Percentiles rank a stretch among this genome's conserved stretches.
Evolutionary conservation across 2,888 invertebrate genomes (phyloP).

Genomic region (Oeneis ivallda): DNA sequence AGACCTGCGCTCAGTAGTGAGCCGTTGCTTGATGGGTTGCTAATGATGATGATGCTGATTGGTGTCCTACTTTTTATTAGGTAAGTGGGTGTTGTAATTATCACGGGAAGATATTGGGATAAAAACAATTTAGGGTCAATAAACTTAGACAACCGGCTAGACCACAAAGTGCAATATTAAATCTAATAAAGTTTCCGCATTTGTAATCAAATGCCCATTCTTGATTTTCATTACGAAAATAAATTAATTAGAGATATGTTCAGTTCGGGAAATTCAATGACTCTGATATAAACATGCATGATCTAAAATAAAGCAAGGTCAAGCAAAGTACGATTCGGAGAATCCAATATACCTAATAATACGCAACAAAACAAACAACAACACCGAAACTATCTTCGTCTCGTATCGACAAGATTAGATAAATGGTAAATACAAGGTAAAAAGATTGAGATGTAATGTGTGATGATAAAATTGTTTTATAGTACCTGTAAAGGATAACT

Average conservation of each 20-base stretch:
- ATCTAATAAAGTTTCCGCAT: background rate
- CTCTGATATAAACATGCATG: conserved; percentile 8
- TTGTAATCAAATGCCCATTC: background rate
- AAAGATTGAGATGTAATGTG: background rate
- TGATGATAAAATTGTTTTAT: conserved; percentile 2
- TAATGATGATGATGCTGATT: too few species aligned
- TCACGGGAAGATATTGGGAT: too few species aligned
- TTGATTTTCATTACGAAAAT: background rate
- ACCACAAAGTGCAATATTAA: too few species aligned
- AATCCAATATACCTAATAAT: background rate
- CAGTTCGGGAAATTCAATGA: background rate
- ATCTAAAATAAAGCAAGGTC: conserved; percentile 15
- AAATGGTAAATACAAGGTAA: conserved; percentile 1
- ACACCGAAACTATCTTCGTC: conserved; percentile 4
- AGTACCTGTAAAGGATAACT: background rate
- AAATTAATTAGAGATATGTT: conserved; percentile 1
- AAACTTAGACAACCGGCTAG: too few species aligned
- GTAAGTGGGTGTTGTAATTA: too few species aligned
- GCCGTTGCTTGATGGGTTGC: too few species aligned
- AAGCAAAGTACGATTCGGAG: background rate
- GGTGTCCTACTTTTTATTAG: too few species aligned
- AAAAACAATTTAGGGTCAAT: too few species aligned
- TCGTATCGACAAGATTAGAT: conserved; percentile 6
- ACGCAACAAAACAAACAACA: too few species aligned
- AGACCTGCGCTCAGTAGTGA: too few species aligned